Evolutionary conservation across 2,888 invertebrate species (phyloP).

Genomic region (Pammene fasciana): DNA sequence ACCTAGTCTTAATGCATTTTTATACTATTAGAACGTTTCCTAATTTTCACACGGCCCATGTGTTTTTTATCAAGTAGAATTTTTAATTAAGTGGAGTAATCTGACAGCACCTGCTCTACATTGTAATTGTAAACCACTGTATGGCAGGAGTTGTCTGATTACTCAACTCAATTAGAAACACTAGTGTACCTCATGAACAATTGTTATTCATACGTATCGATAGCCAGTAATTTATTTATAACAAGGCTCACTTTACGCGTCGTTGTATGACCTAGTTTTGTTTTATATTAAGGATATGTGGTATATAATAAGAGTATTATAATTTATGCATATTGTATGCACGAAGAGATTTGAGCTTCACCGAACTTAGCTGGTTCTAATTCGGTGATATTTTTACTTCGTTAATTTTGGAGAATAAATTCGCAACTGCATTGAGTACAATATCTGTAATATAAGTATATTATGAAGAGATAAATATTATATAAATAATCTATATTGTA

Average conservation of each 20-base stretch:
- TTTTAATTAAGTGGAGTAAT: no score
- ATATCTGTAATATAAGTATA: neutral
- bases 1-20: constrained; percentile 48
- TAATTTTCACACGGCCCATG: neutral
- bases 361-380: constrained; percentile 39
- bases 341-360: constrained; percentile 42
- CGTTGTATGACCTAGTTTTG: constrained; percentile 29
- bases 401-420: neutral
- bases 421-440: neutral
- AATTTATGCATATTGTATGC: constrained; percentile 43
- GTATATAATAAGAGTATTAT: constrained; percentile 43
- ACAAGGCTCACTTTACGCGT: constrained; percentile 34
- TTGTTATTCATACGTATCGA: neutral
- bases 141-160: no score
- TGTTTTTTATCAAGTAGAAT: no score
- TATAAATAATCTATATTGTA: neutral
- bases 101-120: no score
- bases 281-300: constrained; percentile 47
- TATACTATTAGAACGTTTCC: neutral
- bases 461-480: constrained; percentile 4
- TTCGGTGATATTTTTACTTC: constrained; percentile 18
- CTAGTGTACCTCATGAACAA: no score
- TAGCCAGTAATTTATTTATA: constrained; percentile 39
- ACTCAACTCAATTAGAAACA: no score
- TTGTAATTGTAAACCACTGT: no score